Evolutionary conservation across 1,140 invertebrate species (phyloP), one percentile per base, ranked within the genome.

Genomic region (Babylonia areolata): DNA sequence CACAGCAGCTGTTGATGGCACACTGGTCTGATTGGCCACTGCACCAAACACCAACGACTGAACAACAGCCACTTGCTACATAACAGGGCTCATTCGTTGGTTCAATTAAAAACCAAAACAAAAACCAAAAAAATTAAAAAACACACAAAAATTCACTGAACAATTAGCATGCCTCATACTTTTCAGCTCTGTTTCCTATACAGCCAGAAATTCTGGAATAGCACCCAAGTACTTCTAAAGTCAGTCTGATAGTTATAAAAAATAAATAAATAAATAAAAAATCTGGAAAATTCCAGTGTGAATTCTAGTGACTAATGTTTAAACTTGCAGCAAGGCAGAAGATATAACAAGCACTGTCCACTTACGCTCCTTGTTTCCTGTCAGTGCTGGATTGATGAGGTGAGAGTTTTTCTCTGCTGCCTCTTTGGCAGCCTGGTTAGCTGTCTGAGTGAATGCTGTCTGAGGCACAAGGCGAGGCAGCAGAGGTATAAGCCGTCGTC

Each of bases 381-480:
- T 94, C 35, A 88, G 86, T 46, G 91, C 89, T 46, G 93, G 93
- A 78, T 86, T 90, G 15, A 93, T 93, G 77, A 94, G 88, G 5
- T 88, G 79, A 0, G 91, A 90, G 89, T 94, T 94, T 80, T 93
- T 93, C 80, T 93, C 93, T 46, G 90, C 91, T 84, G 93, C 92
- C n/a, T 90, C 85, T 83, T 95, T 94, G 15, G 96, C 96, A 84
- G 95, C 94, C 88, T 95, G 95, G 93, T 97, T 97, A n/a, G 97
- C 97, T 89, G 98, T 95, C 37, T 96, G 96, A 89, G 97, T 97
- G 91, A 97, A 97, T 31, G 96, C 96, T 5, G 97, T 97, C 91
- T 97, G 97, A 42, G 97, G 96, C 85, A 97, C 96, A 33, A 97
- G 95, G 87, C 97, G 95, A 11, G 97, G 97, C 93, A 98, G 95